Evolutionary conservation across 2,888 invertebrate genomes (phyloP), one percentile per base, ranked within the genome.

Genomic region (Eupeodes latifasciatus): DNA sequence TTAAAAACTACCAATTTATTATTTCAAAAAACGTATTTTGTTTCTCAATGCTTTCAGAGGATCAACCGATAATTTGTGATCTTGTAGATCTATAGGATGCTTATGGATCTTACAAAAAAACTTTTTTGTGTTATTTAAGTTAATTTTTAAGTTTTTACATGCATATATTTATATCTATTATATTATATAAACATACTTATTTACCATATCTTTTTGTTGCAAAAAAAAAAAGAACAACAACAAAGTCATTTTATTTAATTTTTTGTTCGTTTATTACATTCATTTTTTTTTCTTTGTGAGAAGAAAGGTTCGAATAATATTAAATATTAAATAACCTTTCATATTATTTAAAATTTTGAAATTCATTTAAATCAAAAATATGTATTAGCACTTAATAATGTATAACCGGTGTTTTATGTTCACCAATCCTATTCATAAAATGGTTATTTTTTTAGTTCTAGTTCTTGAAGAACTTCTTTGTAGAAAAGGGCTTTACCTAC

Each of bases 51-150:
- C 74, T 88, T 88, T 88, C 88, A 88, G 88, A 85, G 74, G 77
- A 81, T 77, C 72, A 88, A 85, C 88, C 88, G 77, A 85, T 81
- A 85, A 88, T 89, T 85, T 89, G 89, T 89, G 89, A 89, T 89
- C 85, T 81, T 86, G 78, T 85, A 89, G 90, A 88, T 89, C 90
- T 90, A 78, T 90, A 89, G 90, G 82, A 89, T 89, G 85, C 85
- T 90, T 89, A 86, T 89, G 88, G 89, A 90, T 89, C 88, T 89
- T 89, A 89, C 78, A 84, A 80, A 51, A 80, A 59, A 36, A 36
- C n/a, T 61, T 27, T 81, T 88, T 69, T 88, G 77, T 89, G 83
- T 88, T 72, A 72, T 59, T 59, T 72, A 72, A 83, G 74, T 87
- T 77, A 27, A 74, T 80, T 67, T 59, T n/a, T 85, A 81, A 84